A percentile compares a stretch with the other conserved stretches of the same genome.
phyloP scores from a whole-genome alignment of 2,113 vertebrate species.

The Seriola aureovittata region DNA sequence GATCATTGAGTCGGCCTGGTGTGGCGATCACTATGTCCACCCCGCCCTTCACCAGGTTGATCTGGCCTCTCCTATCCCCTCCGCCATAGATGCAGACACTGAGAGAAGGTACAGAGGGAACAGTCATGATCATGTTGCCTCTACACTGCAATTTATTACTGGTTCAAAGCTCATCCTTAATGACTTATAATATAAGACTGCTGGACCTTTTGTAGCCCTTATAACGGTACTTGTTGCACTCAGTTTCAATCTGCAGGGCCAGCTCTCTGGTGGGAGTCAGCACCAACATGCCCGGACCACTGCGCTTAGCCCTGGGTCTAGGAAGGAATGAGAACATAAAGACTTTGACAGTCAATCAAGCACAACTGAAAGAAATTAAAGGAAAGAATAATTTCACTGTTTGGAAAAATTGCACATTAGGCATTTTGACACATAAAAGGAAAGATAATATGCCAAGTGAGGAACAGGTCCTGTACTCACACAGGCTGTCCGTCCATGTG shows the following conservation, averaged over 20 bases:
- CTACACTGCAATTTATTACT: neutral
- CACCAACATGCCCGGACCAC: slow-evolving; percentile 95
- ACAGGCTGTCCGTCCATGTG: slow-evolving; percentile 93
- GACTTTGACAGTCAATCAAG: no score
- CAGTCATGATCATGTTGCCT: neutral
- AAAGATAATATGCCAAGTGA: neutral
- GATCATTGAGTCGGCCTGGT: slow-evolving; percentile 93
- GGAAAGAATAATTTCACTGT: fast-evolving
- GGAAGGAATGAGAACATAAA: neutral
- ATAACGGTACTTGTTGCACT: slow-evolving; percentile 94
- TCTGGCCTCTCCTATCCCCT: slow-evolving; percentile 91
- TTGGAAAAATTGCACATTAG: neutral
- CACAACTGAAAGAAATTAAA: neutral
- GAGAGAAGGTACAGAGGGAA: neutral
- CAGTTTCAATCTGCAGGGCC: slow-evolving; percentile 93
- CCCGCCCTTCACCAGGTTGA: slow-evolving; percentile 86
- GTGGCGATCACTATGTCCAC: slow-evolving; percentile 98
- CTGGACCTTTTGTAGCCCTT: slow-evolving; percentile 92
- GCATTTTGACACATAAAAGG: neutral
- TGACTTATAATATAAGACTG: neutral
- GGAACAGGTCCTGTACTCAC: slow-evolving; percentile 82
- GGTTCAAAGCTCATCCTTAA: neutral
- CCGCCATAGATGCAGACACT: slow-evolving; percentile 97
- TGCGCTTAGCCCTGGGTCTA: slow-evolving; percentile 84
- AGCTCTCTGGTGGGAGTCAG: slow-evolving; percentile 95